These are phyloP conservation scores for Ridgeia piscesae DNA, from an alignment of 1,140 invertebrate species.

Conservation along the genomic window DNA sequence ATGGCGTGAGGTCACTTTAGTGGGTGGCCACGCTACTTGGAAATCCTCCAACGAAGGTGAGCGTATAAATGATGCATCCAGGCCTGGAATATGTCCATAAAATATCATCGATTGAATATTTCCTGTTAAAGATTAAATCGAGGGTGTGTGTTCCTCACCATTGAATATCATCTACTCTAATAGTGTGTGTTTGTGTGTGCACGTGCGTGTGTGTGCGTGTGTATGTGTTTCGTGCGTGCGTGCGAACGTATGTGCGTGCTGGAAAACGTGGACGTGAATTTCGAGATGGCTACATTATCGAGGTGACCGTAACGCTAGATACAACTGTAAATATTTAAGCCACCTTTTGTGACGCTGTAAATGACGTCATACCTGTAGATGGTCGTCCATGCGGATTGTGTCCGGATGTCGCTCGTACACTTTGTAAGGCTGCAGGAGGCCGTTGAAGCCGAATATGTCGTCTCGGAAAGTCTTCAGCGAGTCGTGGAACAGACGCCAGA, in stretches of 20 bases:
- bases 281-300: too few relatives aligned
- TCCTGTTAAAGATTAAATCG: too few relatives aligned
- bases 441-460: slow-evolving; percentile 26
- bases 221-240: neutral
- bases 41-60: too few relatives aligned
- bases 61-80: too few relatives aligned
- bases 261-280: neutral
- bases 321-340: too few relatives aligned
- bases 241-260: neutral
- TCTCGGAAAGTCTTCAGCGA: slow-evolving; percentile 19
- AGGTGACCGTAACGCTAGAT: too few relatives aligned
- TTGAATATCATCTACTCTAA: too few relatives aligned
- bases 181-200: neutral
- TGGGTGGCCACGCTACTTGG: too few relatives aligned
- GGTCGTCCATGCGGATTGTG: slow-evolving; percentile 21
- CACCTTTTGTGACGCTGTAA: too few relatives aligned
- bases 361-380: slow-evolving; percentile 20
- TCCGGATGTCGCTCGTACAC: slow-evolving; percentile 25
- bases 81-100: too few relatives aligned
- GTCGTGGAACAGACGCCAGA: slow-evolving; percentile 27
- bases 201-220: neutral
- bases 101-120: too few relatives aligned
- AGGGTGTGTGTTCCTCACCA: too few relatives aligned
- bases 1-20: neutral
- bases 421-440: slow-evolving; percentile 30